Percentiles rank a stretch among this genome's conserved stretches.
Conservation (phyloP, 2,888 invertebrate species). For the Andricus curvator region DNA sequence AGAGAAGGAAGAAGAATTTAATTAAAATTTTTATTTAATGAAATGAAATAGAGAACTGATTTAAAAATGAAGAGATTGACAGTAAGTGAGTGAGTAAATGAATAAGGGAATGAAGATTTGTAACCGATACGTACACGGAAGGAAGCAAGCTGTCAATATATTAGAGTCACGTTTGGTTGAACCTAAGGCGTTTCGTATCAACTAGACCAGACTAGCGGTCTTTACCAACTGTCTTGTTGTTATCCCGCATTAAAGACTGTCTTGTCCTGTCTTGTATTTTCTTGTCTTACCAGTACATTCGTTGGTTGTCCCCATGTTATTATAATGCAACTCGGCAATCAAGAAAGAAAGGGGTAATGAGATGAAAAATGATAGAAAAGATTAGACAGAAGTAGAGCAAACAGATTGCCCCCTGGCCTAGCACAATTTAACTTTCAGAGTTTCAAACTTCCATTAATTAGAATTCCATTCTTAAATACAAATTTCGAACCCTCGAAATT, state of each 20-base stretch:
- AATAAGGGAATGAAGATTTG: slow-evolving; percentile 1
- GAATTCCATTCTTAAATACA: too few relatives aligned
- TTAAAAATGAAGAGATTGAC: too few relatives aligned
- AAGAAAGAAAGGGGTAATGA: slow-evolving; percentile 37
- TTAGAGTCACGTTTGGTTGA: slow-evolving; percentile 14
- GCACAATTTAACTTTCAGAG: not conserved
- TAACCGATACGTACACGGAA: slow-evolving; percentile 1
- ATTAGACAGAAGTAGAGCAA: slow-evolving; percentile 2
- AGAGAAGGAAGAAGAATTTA: too few relatives aligned
- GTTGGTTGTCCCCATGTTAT: not conserved
- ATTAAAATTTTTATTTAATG: too few relatives aligned
- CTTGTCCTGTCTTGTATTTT: not conserved
- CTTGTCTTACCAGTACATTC: too few relatives aligned
- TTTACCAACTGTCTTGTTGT: slow-evolving; percentile 58
- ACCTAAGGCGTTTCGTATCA: slow-evolving; percentile 1
- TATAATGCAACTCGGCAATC: slow-evolving; percentile 4
- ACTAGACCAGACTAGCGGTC: slow-evolving; percentile 56
- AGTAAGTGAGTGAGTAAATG: not conserved
- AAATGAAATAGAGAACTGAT: too few relatives aligned
- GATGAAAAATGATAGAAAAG: slow-evolving; percentile 20
- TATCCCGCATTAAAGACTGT: slow-evolving; percentile 54
- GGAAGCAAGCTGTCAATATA: slow-evolving; percentile 15
- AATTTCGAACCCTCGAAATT: too few relatives aligned
- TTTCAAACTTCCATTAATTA: too few relatives aligned
- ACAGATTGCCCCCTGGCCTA: not conserved